Evolutionary conservation across 2,888 invertebrate species (phyloP).

Genomic region (Epirrhoe alternata): DNA sequence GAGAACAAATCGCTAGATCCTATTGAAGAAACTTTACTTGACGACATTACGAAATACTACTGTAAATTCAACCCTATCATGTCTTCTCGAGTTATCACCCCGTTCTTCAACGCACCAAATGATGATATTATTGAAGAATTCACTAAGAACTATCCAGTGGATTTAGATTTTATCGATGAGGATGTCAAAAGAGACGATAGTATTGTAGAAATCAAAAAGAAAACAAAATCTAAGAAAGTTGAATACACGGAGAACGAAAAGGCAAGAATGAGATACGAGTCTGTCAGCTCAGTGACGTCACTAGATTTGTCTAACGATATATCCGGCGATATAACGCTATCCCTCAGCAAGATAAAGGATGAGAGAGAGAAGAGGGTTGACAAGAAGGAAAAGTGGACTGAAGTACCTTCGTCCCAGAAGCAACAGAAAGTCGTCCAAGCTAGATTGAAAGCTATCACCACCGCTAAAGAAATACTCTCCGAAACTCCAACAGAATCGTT

Average conservation of each 20-base stretch:
- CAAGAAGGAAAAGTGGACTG: constrained; percentile 75
- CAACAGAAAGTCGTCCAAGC: constrained; percentile 81
- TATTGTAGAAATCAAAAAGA: constrained; percentile 68
- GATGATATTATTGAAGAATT: constrained; percentile 84
- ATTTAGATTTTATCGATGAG: constrained; percentile 78
- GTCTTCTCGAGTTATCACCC: constrained; percentile 88
- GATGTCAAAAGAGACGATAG: constrained; percentile 80
- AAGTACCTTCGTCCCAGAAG: constrained; percentile 74
- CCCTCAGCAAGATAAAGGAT: constrained; percentile 68
- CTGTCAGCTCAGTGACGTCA: constrained; percentile 73
- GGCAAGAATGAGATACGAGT: constrained; percentile 73
- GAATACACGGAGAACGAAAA: constrained; percentile 78
- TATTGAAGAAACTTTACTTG: constrained; percentile 86
- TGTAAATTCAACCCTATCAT: constrained; percentile 85
- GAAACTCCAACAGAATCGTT: constrained; percentile 69
- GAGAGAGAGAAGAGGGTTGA: constrained; percentile 54
- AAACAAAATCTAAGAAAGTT: constrained; percentile 73
- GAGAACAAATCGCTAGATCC: constrained; percentile 88
- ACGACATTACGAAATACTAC: constrained; percentile 88
- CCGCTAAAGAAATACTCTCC: constrained; percentile 72
- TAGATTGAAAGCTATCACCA: constrained; percentile 73
- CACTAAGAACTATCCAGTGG: constrained; percentile 70
- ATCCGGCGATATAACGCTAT: constrained; percentile 73
- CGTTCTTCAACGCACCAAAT: constrained; percentile 86
- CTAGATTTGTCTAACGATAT: constrained; percentile 71